These are phyloP conservation scores for Rhorus exstirpatorius DNA, from an alignment of 2,888 invertebrate species.

Conservation along the genomic window DNA sequence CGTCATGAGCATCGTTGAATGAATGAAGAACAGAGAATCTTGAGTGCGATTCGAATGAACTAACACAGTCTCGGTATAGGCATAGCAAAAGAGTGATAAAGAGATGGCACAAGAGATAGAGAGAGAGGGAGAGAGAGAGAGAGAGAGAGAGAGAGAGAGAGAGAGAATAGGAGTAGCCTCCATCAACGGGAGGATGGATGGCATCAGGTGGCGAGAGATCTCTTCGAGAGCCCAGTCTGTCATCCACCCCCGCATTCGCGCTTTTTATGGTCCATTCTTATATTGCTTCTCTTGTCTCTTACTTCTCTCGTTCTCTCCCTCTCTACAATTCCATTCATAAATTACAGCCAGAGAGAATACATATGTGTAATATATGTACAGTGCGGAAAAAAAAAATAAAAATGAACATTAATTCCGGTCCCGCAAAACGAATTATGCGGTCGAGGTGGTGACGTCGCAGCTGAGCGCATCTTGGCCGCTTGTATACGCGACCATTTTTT, in stretches of 20 bases:
- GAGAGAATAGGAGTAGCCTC: conserved; percentile 62
- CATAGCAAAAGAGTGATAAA: not conserved
- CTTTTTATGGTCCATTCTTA: conserved; percentile 68
- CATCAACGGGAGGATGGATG: conserved; percentile 78
- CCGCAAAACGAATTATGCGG: conserved; percentile 68
- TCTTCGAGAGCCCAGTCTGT: conserved; percentile 57
- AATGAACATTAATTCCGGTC: conserved; percentile 57
- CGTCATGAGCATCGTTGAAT: conserved; percentile 3
- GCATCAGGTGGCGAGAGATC: conserved; percentile 80
- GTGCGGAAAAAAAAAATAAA: conserved; percentile 45
- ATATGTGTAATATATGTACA: conserved; percentile 33
- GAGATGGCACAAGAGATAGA: conserved; percentile 1
- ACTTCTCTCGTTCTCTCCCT: conserved; percentile 43
- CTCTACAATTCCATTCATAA: conserved; percentile 65
- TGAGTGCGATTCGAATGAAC: conserved; percentile 19
- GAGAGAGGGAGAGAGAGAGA: conserved; percentile 14
- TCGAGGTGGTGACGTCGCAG: conserved; percentile 64
- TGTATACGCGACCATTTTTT: conserved; percentile 31
- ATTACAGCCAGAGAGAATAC: conserved; percentile 29
- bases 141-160: conserved; percentile 5
- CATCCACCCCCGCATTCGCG: conserved; percentile 64
- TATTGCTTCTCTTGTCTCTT: conserved; percentile 60
- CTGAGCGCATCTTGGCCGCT: conserved; percentile 40
- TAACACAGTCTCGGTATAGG: not conserved
- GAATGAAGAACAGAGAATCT: conserved; percentile 14